phyloP scores from a whole-genome alignment of 1,140 invertebrate genomes.

The Dendroctonus ponderosae region DNA sequence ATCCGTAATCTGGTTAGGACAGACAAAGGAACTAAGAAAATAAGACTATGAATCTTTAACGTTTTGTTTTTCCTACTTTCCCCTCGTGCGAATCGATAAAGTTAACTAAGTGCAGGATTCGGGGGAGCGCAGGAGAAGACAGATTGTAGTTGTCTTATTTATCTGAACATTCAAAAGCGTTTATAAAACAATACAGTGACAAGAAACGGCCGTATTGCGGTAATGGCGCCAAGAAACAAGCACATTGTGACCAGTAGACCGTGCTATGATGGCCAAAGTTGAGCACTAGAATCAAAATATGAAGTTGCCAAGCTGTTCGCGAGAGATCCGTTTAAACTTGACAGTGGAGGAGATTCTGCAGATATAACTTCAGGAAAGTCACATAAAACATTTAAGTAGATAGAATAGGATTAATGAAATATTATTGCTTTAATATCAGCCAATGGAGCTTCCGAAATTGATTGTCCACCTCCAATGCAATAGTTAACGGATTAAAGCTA shows the following conservation, averaged over 20 bases:
- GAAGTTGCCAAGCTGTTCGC: slow-evolving; percentile 17
- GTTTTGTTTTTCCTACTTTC: slow-evolving; percentile 14
- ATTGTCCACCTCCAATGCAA: no score
- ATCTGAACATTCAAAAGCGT: slow-evolving; percentile 21
- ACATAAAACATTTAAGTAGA: no score
- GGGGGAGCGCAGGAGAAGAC: slow-evolving; percentile 1
- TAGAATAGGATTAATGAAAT: no score
- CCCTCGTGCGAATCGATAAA: slow-evolving; percentile 19
- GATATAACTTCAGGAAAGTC: no score
- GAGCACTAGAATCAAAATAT: slow-evolving; percentile 22
- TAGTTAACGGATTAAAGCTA: no score
- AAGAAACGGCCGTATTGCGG: slow-evolving; percentile 27
- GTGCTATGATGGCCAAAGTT: slow-evolving; percentile 28
- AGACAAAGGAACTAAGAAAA: slow-evolving; percentile 31
- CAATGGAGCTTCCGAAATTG: no score
- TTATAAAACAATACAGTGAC: slow-evolving; percentile 30
- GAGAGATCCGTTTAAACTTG: not conserved
- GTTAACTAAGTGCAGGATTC: slow-evolving; percentile 2
- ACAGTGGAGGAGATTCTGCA: no score
- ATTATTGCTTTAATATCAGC: no score
- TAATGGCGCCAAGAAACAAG: slow-evolving; percentile 32
- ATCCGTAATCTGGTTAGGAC: slow-evolving; percentile 19
- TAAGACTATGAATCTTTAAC: slow-evolving; percentile 33
- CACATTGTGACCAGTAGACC: slow-evolving; percentile 32
- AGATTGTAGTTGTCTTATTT: slow-evolving; percentile 18